Evolutionary conservation across 2,888 invertebrate genomes (phyloP), one percentile per base, ranked within the genome.

Genomic region (Melolontha melolontha): DNA sequence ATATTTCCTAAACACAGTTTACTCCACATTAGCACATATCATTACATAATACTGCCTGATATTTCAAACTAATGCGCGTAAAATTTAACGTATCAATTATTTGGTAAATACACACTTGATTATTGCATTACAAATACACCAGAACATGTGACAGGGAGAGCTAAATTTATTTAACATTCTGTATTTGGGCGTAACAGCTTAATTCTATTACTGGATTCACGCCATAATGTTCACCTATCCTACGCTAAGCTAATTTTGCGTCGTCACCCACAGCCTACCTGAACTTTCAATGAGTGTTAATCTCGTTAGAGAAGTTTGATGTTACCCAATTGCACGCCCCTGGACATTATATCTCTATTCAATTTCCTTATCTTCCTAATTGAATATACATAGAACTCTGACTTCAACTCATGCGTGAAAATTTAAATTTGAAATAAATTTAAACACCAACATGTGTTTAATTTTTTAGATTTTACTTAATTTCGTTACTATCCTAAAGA

Each of bases 231-330:
- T 77, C 79, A 82, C 80, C 80, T 81, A 81, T 80, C 78, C 76
- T 76, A 76, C 76, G 78, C 78, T 80, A 81, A 82, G 79, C 79
- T 78, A 80, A 82, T 82, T 82, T 81, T 73, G 74, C 79, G 79
- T 81, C 81, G 79, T 79, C 81, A 77, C 80, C 81, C 79, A 81
- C 81, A 29, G 51, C 51, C 51, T 82, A 82, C 80, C 82, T 80
- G 80, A 81, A 80, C 80, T 81, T 76, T 73, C 47, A 68, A 72
- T 67, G 70, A 71, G 75, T 73, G 76, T 74, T 77, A 77, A 77
- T 77, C 74, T 71, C 70, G 71, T 77, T 77, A 76, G 64, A 70
- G 47, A 72, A 72, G 71, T 66, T 72, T 69, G 69, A 67, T 68
- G 68, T 69, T 66, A 66, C 50, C 51, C 12, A 52, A 52, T 52